Base-by-base conservation (phyloP, 2,888 invertebrate genomes). In the Tipula confusa region DNA sequence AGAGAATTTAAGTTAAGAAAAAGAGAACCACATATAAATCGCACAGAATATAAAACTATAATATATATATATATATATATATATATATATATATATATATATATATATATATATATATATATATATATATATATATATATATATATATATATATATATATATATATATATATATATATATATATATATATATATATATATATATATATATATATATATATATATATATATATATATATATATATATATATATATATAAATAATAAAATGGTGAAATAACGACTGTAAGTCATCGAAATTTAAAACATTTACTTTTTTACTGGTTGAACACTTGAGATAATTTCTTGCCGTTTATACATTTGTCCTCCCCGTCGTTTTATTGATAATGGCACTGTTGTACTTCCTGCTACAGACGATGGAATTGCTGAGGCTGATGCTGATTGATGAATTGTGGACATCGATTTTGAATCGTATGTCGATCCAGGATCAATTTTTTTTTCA, bases 291-390 rank as follows among this genome's bases (percentile, higher is more conserved):
- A 24, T 64, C 64, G 1, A 64, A 64, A 84, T 82, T 64, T 84
- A 11, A 83, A 82, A 24, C 43, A 80, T 85, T 80, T 85, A 84
- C 81, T 87, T 87, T 38, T 82, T 82, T 1, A 38, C 9, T 29
- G 84, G 87, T 82, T 91, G 93, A 84, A 94, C 94, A 89, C 95
- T 95, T 79, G 95, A 94, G 87, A 96, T 96, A 84, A 96, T 90
- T 89, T 95, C 95, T 84, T 95, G 92, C 85, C 96, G 90, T 89
- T 96, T 96, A 92, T 95, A 96, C 24, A 95, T 92, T 83, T 92
- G 92, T 84, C 86, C 85, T 24, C 87, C 85, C 18, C 64, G 64
- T 2, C 64, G 64, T 64, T 64, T 87, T 84, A 82, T 85, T 7
- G 86, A 85, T 84, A 86, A 84, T 82, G 36, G 28, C 84, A 29